Percentiles rank a stretch among this genome's conserved stretches.
Evolutionary conservation across 2,113 vertebrate species (phyloP).

Genomic region (Menura novaehollandiae): DNA sequence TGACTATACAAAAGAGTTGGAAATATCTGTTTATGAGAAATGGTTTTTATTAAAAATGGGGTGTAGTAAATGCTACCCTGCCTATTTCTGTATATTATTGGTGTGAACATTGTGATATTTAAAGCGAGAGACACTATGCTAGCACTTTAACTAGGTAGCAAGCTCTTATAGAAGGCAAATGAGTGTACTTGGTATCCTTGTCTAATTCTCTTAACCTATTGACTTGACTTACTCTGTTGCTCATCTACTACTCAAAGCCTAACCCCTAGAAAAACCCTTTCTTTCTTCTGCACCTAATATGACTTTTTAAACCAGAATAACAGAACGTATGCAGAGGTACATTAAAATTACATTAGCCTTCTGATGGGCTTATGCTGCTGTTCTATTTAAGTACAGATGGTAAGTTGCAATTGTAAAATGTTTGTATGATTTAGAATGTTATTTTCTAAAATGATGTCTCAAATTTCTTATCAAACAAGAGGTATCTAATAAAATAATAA

Average conservation of each 20-base stretch:
- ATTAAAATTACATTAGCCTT: neutral
- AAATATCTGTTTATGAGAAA: conserved; percentile 41
- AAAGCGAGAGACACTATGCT: neutral
- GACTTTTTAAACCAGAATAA: neutral
- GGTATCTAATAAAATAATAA: neutral
- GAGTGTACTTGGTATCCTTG: neutral
- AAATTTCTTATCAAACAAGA: neutral
- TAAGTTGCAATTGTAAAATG: conserved; percentile 18
- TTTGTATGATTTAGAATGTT: neutral
- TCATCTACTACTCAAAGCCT: conserved; percentile 19
- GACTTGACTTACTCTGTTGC: neutral
- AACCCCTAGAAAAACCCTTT: neutral
- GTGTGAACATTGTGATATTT: neutral
- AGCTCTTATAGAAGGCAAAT: neutral
- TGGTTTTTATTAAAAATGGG: conserved; percentile 37
- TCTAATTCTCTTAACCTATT: neutral
- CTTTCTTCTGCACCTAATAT: neutral
- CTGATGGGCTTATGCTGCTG: conserved; percentile 24
- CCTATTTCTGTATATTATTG: conserved; percentile 33
- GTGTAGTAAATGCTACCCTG: neutral
- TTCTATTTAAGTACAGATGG: conserved; percentile 18
- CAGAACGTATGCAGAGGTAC: neutral
- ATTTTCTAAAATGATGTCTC: neutral
- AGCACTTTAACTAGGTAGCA: conserved; percentile 26
- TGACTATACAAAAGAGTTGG: conserved; percentile 10